Evolutionary conservation across 2,113 vertebrate genomes (phyloP), one percentile per base, ranked within the genome.

Genomic region (Ptilonorhynchus violaceus): DNA sequence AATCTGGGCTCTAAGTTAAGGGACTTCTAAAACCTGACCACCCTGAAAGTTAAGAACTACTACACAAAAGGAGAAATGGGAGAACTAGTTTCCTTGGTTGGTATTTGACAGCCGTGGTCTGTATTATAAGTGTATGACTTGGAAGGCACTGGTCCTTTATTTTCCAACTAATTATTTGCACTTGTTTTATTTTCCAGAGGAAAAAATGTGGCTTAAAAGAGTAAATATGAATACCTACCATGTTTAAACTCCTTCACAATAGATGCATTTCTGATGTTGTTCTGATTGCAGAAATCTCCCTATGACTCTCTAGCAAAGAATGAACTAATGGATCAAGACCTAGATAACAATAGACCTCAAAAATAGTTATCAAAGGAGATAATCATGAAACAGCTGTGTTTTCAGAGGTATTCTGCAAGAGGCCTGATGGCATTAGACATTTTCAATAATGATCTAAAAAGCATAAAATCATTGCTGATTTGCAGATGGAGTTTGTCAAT

Each of bases 401-500:
- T 97, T 88, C 69, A 82, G 80, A 88, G 60, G 75, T 94, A 85
- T 90, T 95, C 75, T 92, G 63, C 30, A 94, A 95, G 82, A 92
- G 55, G 66, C 63, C 50, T 73, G 42, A 94, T 93, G 75, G 52
- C 52, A 81, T 91, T 87, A 91, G 81, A 49, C 69, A 21, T 58
- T 90, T 88, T 89, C 82, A 95, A 60, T 85, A 93, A 80, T 66
- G 46, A 93, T 93, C 70, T 93, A 64, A 91, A 91, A 92, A 88
- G 42, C 88, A 85, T 63, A 79, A 94, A 95, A 77, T 95, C 30
- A 66, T 25, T 89, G 33, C 67, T 90, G 90, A 96, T 96, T 94
- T 95, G 78, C 94, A 94, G 85, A 96, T 95, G 94, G 95, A 92
- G 60, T 41, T 93, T 96, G 72, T 96, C 89, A 91, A 24, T 59